phyloP scores from a whole-genome alignment of 2,797 vertebrate genomes.

The Myoxocephalus aenaeus region DNA sequence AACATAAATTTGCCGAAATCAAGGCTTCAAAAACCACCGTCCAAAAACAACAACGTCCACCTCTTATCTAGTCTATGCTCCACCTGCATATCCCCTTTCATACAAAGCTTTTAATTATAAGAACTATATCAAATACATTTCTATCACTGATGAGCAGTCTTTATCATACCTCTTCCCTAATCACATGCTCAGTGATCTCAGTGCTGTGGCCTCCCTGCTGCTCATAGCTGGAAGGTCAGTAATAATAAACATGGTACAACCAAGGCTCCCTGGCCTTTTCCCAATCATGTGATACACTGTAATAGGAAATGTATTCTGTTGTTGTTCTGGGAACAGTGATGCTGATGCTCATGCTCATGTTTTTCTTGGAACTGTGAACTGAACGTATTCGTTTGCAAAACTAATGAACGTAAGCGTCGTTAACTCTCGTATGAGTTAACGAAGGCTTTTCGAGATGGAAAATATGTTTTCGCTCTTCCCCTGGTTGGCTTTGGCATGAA shows the following conservation, averaged over 20 bases:
- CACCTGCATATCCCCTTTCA: not conserved
- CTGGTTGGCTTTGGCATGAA: not conserved
- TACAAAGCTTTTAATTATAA: not conserved
- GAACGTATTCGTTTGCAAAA: not conserved
- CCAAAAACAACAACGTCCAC: no score
- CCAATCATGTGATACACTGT: not conserved
- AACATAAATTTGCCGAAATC: not conserved
- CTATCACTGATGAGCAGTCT: not conserved
- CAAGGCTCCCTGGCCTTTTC: not conserved
- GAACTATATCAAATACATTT: not conserved
- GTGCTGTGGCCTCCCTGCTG: constrained; percentile 21
- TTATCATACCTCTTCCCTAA: constrained; percentile 24
- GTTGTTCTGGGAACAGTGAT: not conserved
- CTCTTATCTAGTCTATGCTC: not conserved
- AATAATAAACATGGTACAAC: constrained; percentile 32
- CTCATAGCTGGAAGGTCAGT: constrained; percentile 7
- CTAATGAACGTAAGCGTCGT: not conserved
- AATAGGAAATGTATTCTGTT: not conserved
- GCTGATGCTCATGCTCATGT: not conserved
- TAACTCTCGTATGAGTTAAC: no score
- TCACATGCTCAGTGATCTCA: constrained; percentile 30
- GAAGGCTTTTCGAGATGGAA: not conserved
- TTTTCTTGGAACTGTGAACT: not conserved
- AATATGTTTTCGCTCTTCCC: not conserved
- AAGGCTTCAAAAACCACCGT: not conserved